Percentiles rank a stretch among this genome's conserved stretches.
These are phyloP conservation scores for Tenualosa thibaudeaui DNA, from an alignment of 2,797 vertebrate genomes.

Conservation along the genomic window DNA sequence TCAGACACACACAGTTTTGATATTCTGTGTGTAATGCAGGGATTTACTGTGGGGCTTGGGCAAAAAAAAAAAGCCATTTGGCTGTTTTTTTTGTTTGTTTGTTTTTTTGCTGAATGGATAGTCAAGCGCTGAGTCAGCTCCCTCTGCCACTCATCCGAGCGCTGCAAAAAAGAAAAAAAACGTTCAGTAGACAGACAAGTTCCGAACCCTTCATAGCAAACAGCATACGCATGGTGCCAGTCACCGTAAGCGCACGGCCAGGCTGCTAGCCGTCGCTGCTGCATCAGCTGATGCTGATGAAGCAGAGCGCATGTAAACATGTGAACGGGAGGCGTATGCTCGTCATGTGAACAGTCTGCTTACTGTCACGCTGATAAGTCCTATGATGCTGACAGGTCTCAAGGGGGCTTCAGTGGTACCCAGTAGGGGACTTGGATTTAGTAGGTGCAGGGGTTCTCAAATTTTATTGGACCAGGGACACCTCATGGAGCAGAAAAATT, in stretches of 20 bases:
- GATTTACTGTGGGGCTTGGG: not conserved
- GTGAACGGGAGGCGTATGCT: not conserved
- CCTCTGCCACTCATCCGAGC: not conserved
- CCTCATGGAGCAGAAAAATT: too few species aligned
- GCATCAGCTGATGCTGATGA: not conserved
- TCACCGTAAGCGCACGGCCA: not conserved
- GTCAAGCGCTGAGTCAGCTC: conserved; percentile 5
- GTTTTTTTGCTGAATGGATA: conserved; percentile 20
- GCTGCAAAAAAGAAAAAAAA: not conserved
- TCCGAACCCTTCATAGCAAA: not conserved
- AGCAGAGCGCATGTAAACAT: not conserved
- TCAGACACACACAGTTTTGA: not conserved
- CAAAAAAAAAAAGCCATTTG: not conserved
- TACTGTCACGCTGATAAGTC: not conserved
- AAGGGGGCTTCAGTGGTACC: not conserved
- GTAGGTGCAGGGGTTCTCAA: too few species aligned
- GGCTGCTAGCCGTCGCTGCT: not conserved
- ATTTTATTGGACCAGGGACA: too few species aligned
- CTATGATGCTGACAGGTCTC: not conserved
- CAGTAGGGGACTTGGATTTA: too few species aligned
- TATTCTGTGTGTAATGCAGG: conserved; percentile 11
- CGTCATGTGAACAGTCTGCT: not conserved
- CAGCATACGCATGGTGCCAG: conserved; percentile 4
- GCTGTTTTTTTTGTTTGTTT: not conserved
- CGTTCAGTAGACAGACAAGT: not conserved